Evolutionary conservation across 2,888 invertebrate species (phyloP).

Genomic region (Rapana venosa): DNA sequence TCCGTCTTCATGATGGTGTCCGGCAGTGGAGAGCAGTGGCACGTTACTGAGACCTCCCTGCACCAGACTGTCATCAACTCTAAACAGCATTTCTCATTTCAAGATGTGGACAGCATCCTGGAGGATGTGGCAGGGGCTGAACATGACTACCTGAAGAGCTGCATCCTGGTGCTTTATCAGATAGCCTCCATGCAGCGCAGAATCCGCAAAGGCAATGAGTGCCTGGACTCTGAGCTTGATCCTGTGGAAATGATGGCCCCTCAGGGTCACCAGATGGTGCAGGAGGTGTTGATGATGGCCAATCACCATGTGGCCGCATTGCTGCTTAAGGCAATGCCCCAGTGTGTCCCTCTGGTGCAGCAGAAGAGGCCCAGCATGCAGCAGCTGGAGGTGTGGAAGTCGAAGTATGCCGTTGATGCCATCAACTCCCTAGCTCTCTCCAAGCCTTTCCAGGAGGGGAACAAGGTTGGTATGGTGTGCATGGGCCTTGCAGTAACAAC

Average conservation of each 20-base stretch:
- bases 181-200: conserved; percentile 64
- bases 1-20: conserved; percentile 67
- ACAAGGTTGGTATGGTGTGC: conserved; percentile 20
- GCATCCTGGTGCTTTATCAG: conserved; percentile 60
- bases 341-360: conserved; percentile 62
- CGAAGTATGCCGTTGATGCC: conserved; percentile 64
- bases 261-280: conserved; percentile 64
- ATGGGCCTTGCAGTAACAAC: too few relatives aligned
- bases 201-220: conserved; percentile 67
- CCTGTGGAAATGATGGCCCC: conserved; percentile 55
- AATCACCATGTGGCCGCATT: conserved; percentile 62
- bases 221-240: conserved; percentile 60
- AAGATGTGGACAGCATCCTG: conserved; percentile 66
- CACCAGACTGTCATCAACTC: conserved; percentile 65
- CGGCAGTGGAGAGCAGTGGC: conserved; percentile 60
- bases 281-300: conserved; percentile 71
- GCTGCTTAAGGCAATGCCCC: conserved; percentile 60
- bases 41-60: conserved; percentile 50
- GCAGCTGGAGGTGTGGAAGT: conserved; percentile 64
- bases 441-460: conserved; percentile 62
- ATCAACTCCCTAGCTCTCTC: conserved; percentile 67
- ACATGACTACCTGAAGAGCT: conserved; percentile 63
- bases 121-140: conserved; percentile 59
- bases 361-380: conserved; percentile 61
- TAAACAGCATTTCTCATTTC: conserved; percentile 62